Base-by-base conservation (phyloP, 2,888 invertebrate genomes). In the Apomyelois bistriatella region DNA sequence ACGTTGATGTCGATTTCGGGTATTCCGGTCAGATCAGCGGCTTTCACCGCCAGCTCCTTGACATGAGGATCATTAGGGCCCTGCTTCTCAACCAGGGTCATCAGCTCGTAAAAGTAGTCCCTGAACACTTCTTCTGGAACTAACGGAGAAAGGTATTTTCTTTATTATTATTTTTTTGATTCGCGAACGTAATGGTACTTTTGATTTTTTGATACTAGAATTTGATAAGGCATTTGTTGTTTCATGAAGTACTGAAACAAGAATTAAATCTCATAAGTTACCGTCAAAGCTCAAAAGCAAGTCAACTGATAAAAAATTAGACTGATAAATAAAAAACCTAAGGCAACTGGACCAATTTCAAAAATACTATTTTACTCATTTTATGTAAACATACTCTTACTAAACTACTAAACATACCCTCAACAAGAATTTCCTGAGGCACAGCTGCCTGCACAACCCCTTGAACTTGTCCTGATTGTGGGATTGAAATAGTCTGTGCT, bases 31-130 rank as follows among this genome's bases (percentile, higher is more conserved):
- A 94, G 72, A 63, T 93, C 90, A 0, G 93, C 92, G 0, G 94
- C 94, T 55, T 92, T 91, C 40, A 85, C 82, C 0, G 94, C 95
- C 58, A 94, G 74, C 22, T 84, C 82, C 61, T 90, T 91, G 30
- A 94, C 69, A 30, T 92, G 88, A 1, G 89, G 81, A 50, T 84
- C 85, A 38, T 74, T 76, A 0, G 80, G 67, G 35, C 77, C 77
- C 2, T 77, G 62, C 8, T 74, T 79, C 59, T 93, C 92, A 0
- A 92, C 89, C 63, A 92, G 81, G 6, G 92, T 68, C 17, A 95
- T 91, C 22, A 95, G 78, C 66, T 94, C 94, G 36, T 92, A 85
- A 16, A 95, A 74, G 10, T 93, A 94, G 79, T 95, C 94, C 10
- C 75, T 76, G 70, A 76, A 88, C 3, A 78, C 70, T 55, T 78